Evolutionary conservation across 2,797 vertebrate species (phyloP).

Genomic region (Neosalanx taihuensis): DNA sequence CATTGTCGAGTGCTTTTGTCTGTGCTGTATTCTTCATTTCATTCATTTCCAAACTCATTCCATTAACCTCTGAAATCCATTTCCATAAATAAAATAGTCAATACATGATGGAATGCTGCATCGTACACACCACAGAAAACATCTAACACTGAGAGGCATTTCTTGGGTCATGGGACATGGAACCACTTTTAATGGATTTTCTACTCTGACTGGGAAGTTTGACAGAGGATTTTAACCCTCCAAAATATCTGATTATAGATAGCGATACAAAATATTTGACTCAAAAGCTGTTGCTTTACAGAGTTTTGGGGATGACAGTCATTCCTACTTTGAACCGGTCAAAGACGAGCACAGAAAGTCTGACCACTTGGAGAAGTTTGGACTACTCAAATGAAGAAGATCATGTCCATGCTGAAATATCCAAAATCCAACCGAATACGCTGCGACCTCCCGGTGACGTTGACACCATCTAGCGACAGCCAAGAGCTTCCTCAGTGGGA

Average conservation of each 20-base stretch:
- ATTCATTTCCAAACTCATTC: slow-evolving; percentile 7
- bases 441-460: too few relatives aligned
- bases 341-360: background rate
- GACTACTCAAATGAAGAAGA: background rate
- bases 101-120: background rate
- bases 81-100: background rate
- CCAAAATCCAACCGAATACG: too few relatives aligned
- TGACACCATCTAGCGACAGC: too few relatives aligned
- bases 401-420: background rate
- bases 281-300: background rate
- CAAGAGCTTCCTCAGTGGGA: slow-evolving; percentile 73
- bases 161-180: background rate
- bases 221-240: too few relatives aligned
- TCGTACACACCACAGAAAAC: background rate
- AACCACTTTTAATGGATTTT: background rate
- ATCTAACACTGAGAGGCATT: slow-evolving; percentile 5
- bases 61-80: slow-evolving; percentile 8
- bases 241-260: too few relatives aligned
- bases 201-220: background rate
- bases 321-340: background rate
- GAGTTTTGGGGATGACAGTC: background rate
- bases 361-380: background rate
- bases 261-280: background rate
- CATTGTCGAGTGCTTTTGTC: slow-evolving; percentile 25
- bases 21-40: background rate